Base-by-base conservation (phyloP, 2,113 vertebrate species). In the Lethenteron reissneri region DNA sequence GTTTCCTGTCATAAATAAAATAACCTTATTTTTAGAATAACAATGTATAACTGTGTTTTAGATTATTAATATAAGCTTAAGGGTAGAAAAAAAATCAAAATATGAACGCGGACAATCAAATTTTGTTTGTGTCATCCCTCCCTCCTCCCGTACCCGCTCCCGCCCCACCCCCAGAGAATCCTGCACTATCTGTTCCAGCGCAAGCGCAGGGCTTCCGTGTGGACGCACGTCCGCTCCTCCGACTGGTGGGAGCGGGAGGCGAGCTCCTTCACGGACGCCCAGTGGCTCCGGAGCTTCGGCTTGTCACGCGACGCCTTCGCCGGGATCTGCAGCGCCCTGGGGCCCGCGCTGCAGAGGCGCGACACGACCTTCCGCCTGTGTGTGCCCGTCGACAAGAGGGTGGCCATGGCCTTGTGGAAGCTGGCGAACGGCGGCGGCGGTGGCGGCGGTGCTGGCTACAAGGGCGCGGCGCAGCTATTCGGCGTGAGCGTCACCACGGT, bases 221-320 rank as follows among this genome's bases (percentile, higher is more conserved):
- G 64, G 64, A 68, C 64, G 21, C 64, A 68, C 64, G n/a, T 68
- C n/a, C n/a, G n/a, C 9, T 68, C 64, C 8, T 68, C 64, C 64
- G 73, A 77, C 19, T 74, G 75, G 75, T 74, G 73, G 73, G 69
- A 59, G 70, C 69, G 62, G 13, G 73, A 74, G 69, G 75, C 72
- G 58, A 68, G 58, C 13, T 15, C 56, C 15, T 75, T 74, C 70
- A 76, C 73, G 17, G 58, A 70, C 19, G 15, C 58, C 12, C 75
- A 77, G 72, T 77, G 73, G 73, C 14, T 77, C 9, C 13, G 72
- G 21, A 73, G 73, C 21, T 77, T 77, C 69, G 69, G 71, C 12
- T 73, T 76, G 75, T 76, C 71, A 17, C 21, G 71, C 71, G 74
- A 76, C 25, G 75, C 75, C 58, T 74, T 73, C 69, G 10, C 60